Base-by-base conservation (phyloP, 2,888 invertebrate species). In the Mamestra brassicae region DNA sequence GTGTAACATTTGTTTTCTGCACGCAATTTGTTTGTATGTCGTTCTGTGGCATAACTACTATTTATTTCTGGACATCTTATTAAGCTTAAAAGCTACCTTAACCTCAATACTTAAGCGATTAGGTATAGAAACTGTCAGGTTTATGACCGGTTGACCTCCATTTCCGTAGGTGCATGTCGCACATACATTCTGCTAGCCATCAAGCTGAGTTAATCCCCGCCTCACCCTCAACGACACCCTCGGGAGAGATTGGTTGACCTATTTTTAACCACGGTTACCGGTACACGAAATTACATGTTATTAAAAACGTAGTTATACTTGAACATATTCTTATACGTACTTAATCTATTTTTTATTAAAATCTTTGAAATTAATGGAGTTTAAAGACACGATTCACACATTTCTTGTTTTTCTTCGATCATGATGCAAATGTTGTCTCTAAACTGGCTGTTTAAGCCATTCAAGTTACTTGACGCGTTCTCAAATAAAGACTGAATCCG, bases 211-310 rank as follows among this genome's bases (percentile, higher is more conserved):
- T 84, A 81, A 84, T 81, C 81, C 81, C 74, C 67, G 66, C 74
- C 69, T 80, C 81, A 67, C 74, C 80, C 74, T 38, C 15, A 80
- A 74, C 81, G 60, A 71, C 63, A 61, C 80, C 70, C 70, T 57
- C 47, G 60, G 63, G 84, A 84, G 74, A 74, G 63, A 74, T 74
- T 71, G 80, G 83, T 71, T 84, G 84, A 81, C 84, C 81, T 84
- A 80, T 80, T 84, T 80, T 84, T 74, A 67, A 74, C 66, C 67
- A 73, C 55, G 52, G 62, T 70, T 47, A 60, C 63, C 50, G 15
- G 64, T 62, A 69, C 34, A 69, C 58, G n/a, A 80, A 80, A 84
- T 84, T 63, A 66, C 80, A 55, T 55, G 69, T 70, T 84, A 80
- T 84, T 79, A 80, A 84, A 83, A 84, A 84, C 42, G 50, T 66